Percentiles rank a stretch among this genome's conserved stretches.
These are phyloP conservation scores for Drosophila paulistorum DNA, from an alignment of 1,140 invertebrate species.

Conservation along the genomic window DNA sequence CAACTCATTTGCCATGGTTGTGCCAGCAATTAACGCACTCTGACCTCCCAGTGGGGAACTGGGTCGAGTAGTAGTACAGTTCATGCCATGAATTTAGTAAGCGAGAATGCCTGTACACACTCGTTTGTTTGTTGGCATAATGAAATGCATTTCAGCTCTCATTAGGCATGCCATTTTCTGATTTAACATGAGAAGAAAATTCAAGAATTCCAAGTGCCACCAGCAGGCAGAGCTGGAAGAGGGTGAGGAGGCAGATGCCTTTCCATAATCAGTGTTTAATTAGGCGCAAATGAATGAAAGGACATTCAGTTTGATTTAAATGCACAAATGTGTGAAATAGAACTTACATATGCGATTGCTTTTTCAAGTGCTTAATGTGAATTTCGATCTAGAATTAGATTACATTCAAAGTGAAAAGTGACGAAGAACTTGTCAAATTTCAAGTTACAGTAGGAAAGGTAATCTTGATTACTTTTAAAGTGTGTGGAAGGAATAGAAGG, in stretches of 20 bases:
- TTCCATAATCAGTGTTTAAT: constrained; percentile 18
- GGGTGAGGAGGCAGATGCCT: not conserved
- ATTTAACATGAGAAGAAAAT: constrained; percentile 33
- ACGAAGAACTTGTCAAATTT: no score
- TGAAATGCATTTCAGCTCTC: constrained; percentile 77
- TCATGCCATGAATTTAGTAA: constrained; percentile 37
- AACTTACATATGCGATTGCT: not conserved
- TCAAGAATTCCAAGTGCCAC: constrained; percentile 30
- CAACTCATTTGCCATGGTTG: constrained; percentile 41
- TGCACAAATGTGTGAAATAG: not conserved
- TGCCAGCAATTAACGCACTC: constrained; percentile 74
- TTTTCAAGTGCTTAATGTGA: constrained; percentile 4
- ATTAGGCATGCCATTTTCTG: constrained; percentile 76
- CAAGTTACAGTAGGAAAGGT: no score
- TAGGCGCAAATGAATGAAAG: constrained; percentile 11
- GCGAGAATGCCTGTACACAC: not conserved
- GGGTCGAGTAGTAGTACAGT: constrained; percentile 60
- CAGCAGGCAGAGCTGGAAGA: constrained; percentile 35
- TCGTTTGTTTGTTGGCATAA: constrained; percentile 49
- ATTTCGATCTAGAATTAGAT: no score
- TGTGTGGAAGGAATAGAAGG: no score
- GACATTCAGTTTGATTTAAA: not conserved
- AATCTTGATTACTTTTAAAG: no score
- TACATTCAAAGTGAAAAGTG: no score
- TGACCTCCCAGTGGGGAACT: constrained; percentile 41